Evolutionary conservation across 92 coral and sea anemone genomes (phyloP).

Genomic region (Montipora capitata): DNA sequence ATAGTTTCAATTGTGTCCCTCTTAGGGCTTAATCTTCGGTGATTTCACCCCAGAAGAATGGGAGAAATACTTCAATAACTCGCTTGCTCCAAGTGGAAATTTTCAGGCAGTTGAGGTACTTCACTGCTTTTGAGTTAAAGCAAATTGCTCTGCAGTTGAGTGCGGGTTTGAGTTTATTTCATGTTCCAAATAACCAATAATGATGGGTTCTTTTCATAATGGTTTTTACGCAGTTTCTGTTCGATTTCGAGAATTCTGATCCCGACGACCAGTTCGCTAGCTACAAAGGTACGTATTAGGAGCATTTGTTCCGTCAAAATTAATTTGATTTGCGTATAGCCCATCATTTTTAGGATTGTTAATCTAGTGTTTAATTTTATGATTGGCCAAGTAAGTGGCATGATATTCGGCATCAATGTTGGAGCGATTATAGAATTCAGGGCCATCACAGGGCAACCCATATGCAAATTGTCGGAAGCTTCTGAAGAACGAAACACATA

Average conservation of each 20-base stretch:
- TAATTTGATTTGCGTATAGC: no score
- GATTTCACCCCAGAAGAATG: slow-evolving; percentile 90
- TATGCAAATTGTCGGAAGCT: no score
- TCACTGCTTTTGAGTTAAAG: no score
- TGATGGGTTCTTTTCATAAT: not conserved
- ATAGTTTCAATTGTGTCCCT: slow-evolving; percentile 12
- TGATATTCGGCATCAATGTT: no score
- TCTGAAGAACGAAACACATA: no score
- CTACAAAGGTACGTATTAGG: slow-evolving; percentile 18
- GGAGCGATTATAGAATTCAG: no score
- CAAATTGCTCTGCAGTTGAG: not conserved
- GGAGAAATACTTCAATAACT: slow-evolving; percentile 78
- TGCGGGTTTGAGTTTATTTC: no score
- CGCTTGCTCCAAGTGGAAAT: slow-evolving; percentile 64
- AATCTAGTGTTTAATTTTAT: no score
- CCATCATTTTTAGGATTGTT: no score
- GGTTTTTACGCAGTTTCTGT: slow-evolving; percentile 74
- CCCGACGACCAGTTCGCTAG: slow-evolving; percentile 69
- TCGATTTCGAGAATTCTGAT: slow-evolving; percentile 79
- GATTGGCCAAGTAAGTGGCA: no score
- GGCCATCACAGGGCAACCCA: no score
- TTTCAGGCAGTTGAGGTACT: slow-evolving; percentile 91
- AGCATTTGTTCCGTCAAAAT: not conserved
- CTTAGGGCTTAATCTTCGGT: slow-evolving; percentile 85
- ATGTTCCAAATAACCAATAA: not conserved